A percentile compares a stretch with the other conserved stretches of the same genome.
Conservation (phyloP, 2,113 vertebrate species). For the Hydrochoerus hydrochaeris region DNA sequence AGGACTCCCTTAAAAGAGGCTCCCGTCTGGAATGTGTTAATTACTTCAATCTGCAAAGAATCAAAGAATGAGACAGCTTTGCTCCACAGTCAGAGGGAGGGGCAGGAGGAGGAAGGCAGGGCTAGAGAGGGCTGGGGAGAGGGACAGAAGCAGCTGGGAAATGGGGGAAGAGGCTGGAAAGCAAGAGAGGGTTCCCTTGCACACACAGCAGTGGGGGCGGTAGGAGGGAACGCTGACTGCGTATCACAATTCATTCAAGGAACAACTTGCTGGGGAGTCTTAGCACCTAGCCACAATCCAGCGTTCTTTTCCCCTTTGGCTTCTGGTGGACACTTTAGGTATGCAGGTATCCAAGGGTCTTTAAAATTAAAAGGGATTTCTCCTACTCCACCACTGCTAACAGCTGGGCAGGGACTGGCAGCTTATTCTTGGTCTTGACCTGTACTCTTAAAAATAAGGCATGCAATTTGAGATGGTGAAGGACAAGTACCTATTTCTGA, state of each 20-base stretch:
- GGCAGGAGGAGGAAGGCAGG: constrained; percentile 58
- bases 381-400: background rate
- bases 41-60: constrained; percentile 99
- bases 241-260: constrained; percentile 26
- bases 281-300: constrained; percentile 51
- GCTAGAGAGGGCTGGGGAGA: constrained; percentile 2
- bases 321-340: background rate
- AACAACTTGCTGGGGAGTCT: constrained; percentile 45
- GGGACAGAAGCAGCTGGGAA: constrained; percentile 61
- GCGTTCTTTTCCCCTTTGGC: constrained; percentile 8
- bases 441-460: constrained; percentile 48
- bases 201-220: constrained; percentile 29
- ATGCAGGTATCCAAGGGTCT: background rate
- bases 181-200: constrained; percentile 53
- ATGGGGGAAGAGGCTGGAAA: constrained; percentile 55
- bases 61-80: constrained; percentile 91
- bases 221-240: background rate
- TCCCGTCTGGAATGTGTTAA: constrained; percentile 99
- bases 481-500: background rate
- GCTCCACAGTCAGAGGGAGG: constrained; percentile 79
- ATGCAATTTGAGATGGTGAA: background rate
- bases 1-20: constrained; percentile 95
- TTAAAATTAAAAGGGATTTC: background rate
- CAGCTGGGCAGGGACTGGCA: background rate
- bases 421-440: background rate